phyloP scores from a whole-genome alignment of 1,140 invertebrate species.

The Tetramorium alpestre region DNA sequence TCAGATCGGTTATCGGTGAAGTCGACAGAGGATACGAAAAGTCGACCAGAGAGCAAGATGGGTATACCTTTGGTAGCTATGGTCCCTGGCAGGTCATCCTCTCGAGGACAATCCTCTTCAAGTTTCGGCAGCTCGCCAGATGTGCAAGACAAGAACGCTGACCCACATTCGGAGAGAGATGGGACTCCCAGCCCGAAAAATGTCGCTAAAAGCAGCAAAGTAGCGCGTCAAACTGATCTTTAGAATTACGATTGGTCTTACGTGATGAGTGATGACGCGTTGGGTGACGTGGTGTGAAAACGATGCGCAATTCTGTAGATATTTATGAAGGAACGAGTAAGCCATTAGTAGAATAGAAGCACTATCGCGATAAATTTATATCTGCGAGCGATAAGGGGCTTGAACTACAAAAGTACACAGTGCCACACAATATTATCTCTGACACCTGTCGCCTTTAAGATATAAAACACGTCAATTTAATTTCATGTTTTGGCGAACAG shows the following conservation, averaged over 20 bases:
- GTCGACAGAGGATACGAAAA: slow-evolving; percentile 63
- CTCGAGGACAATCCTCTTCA: slow-evolving; percentile 77
- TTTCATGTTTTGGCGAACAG: neutral
- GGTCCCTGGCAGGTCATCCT: slow-evolving; percentile 68
- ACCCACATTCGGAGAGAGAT: slow-evolving; percentile 41
- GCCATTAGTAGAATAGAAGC: neutral
- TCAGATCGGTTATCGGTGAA: slow-evolving; percentile 52
- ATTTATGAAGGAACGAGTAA: slow-evolving; percentile 5
- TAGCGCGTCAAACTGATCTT: slow-evolving; percentile 73
- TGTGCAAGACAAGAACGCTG: slow-evolving; percentile 63
- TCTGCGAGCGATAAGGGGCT: neutral
- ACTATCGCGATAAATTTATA: slow-evolving; percentile 15
- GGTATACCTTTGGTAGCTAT: slow-evolving; percentile 64
- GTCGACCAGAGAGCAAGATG: slow-evolving; percentile 47
- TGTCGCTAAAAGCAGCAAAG: slow-evolving; percentile 51
- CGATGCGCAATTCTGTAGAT: neutral
- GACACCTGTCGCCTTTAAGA: neutral
- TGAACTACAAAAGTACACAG: neutral
- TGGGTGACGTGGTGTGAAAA: neutral
- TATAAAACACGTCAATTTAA: neutral
- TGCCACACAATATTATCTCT: neutral
- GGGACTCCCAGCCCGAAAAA: slow-evolving; percentile 71
- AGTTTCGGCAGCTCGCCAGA: slow-evolving; percentile 80
- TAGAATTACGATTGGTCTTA: slow-evolving; percentile 45
- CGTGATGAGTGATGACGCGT: neutral